phyloP scores from a whole-genome alignment of 2,113 vertebrate species.

The Stercorarius parasiticus region DNA sequence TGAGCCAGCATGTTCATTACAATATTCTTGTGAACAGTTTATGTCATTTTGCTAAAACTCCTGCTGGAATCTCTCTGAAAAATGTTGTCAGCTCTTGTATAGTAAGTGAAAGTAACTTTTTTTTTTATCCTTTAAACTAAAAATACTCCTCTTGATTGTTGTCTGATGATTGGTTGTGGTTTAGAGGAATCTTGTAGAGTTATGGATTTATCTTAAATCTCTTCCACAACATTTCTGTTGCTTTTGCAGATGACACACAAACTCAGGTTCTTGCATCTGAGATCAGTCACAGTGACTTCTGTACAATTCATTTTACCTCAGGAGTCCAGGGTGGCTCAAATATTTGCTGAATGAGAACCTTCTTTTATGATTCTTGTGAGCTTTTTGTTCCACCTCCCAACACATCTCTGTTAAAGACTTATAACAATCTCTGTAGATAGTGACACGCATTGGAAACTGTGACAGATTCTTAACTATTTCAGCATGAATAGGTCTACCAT shows the following conservation, averaged over 20 bases:
- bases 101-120: not conserved
- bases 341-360: not conserved
- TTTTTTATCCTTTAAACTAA: not conserved
- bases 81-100: not conserved
- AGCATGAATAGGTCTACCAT: not conserved
- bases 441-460: not conserved
- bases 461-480: slow-evolving; percentile 9
- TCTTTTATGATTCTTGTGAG: not conserved
- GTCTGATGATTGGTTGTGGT: not conserved
- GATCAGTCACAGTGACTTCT: not conserved
- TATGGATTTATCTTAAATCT: not conserved
- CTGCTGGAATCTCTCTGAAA: not conserved
- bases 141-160: not conserved
- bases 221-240: not conserved
- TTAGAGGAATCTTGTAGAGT: not conserved
- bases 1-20: not conserved
- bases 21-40: not conserved
- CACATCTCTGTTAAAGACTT: not conserved
- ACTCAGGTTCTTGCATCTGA: not conserved
- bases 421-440: not conserved
- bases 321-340: not conserved
- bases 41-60: not conserved
- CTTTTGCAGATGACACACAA: not conserved
- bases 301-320: not conserved
- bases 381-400: not conserved